These are phyloP conservation scores for Argentina silus DNA, from an alignment of 2,797 vertebrate species.

Conservation along the genomic window DNA sequence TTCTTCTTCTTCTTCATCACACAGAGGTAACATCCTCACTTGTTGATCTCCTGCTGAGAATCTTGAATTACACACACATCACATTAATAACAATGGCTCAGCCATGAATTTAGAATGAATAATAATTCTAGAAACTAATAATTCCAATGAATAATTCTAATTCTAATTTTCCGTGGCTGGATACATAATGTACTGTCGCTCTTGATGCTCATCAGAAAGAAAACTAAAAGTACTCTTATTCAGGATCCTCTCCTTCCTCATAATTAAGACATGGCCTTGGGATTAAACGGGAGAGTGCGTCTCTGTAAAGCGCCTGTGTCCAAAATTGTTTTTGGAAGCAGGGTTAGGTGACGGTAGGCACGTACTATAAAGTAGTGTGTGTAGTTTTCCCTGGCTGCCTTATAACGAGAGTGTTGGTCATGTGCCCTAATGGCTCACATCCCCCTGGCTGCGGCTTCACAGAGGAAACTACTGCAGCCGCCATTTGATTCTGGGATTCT, in stretches of 20 bases:
- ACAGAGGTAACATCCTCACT: no score
- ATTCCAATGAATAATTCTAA: no score
- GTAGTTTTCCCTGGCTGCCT: conserved; percentile 87
- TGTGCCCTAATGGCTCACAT: conserved; percentile 92
- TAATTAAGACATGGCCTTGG: conserved; percentile 78
- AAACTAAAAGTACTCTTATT: background rate
- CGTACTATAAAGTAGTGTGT: conserved; percentile 63
- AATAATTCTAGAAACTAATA: no score
- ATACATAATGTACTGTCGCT: conserved; percentile 2
- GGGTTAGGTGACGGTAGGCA: conserved; percentile 86
- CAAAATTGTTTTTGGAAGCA: conserved; percentile 85
- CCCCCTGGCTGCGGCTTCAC: conserved; percentile 86
- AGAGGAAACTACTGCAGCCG: conserved; percentile 69
- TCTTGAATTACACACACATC: no score
- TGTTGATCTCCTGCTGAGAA: no score
- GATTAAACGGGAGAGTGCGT: conserved; percentile 78
- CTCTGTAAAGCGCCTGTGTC: conserved; percentile 83
- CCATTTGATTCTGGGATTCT: conserved; percentile 85
- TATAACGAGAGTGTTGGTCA: conserved; percentile 82
- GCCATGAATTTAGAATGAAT: no score
- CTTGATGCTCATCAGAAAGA: background rate
- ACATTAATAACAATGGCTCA: no score
- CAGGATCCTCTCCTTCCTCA: background rate
- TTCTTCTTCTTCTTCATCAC: no score
- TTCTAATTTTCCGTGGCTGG: no score